Evolutionary conservation across 2,797 vertebrate species (phyloP).

Genomic region (Acanthiza pusilla): DNA sequence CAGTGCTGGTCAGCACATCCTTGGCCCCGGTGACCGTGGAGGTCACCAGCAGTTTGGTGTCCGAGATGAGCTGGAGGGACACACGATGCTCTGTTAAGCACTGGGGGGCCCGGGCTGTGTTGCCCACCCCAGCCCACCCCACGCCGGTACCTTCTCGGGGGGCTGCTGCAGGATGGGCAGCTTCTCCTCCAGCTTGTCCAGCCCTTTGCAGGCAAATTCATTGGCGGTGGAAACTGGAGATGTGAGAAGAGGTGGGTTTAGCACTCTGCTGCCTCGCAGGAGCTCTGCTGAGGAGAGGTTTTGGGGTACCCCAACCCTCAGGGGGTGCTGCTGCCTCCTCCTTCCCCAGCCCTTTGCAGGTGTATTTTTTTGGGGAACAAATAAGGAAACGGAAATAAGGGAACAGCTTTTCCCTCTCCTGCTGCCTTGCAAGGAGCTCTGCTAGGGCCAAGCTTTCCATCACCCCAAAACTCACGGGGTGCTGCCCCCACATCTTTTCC

Average conservation of each 20-base stretch:
- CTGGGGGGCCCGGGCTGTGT: rapidly evolving
- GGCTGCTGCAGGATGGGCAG: conserved; percentile 72
- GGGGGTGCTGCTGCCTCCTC: background rate
- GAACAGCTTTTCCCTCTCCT: background rate
- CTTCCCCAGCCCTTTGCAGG: conserved; percentile 63
- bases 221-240: conserved; percentile 67
- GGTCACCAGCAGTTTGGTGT: conserved; percentile 59
- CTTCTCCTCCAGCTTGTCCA: conserved; percentile 77
- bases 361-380: conserved; percentile 34
- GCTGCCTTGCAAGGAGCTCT: background rate
- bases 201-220: conserved; percentile 64
- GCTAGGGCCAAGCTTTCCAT: rapidly evolving
- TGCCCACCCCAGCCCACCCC: too few species aligned
- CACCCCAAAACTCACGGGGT: background rate
- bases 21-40: conserved; percentile 37
- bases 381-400: background rate
- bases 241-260: rapidly evolving
- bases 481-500: background rate
- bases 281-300: background rate
- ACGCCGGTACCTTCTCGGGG: conserved; percentile 44
- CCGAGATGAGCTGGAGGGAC: background rate
- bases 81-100: background rate
- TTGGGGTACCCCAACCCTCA: too few species aligned
- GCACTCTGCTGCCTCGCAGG: background rate
- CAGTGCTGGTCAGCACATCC: conserved; percentile 56